Evolutionary conservation across 2,888 invertebrate species (phyloP), one percentile per base, ranked within the genome.

Genomic region (Stegophylla sp.): DNA sequence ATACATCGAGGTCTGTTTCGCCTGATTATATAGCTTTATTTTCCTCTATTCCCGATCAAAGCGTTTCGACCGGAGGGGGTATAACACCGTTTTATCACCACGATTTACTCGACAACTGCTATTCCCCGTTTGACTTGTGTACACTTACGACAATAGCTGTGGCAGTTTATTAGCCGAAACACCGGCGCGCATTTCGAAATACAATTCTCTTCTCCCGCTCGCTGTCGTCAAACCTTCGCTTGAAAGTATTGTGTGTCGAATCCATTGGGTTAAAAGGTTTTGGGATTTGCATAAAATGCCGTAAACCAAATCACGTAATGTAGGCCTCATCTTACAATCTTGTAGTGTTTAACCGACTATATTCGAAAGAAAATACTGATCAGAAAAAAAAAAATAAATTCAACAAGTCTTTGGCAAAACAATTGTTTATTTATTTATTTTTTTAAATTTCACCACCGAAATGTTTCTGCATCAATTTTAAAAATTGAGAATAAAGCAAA

Each of bases 191-290:
- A 59, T 74, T 63, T n/a, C 13, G n/a, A n/a, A 63, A 63, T 28
- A 51, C 69, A 15, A 69, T 10, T 69, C 20, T 17, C 17, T 7
- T n/a, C 20, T 2, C 13, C 23, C 15, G 20, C 9, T 53, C 9
- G 23, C 9, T 13, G 2, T 51, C 15, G 1, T 51, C 17, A 1
- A n/a, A n/a, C n/a, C 7, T 10, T 17, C 15, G 15, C 23, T 53
- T n/a, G 9, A 17, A 41, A 13, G 48, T 34, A n/a, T 41, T 76
- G 34, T 76, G 34, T 53, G 34, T 76, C 17, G 41, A n/a, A 53
- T 41, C 66, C 17, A 53, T 76, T 53, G 23, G 43, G 53, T 76
- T 76, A 76, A 76, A 76, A 76, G 53, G 75, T 76, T 53, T 75
- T 17, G 34, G 7, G 61, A 28, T 64, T 64, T n/a, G 59, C 48